Conservation (phyloP, 2,797 vertebrate genomes). For the Eulemur rubriventer region DNA sequence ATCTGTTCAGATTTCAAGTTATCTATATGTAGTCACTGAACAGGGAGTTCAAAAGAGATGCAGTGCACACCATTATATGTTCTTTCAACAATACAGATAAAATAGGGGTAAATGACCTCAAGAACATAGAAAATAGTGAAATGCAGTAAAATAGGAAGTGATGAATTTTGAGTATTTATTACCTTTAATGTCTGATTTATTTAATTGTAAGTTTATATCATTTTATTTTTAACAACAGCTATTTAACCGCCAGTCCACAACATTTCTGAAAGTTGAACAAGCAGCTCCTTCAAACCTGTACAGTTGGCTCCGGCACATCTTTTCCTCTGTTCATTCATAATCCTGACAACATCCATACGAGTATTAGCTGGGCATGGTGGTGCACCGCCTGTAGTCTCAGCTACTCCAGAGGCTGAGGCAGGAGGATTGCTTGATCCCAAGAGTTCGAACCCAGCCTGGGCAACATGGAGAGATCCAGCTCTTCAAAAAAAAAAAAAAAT, state of each 20-base stretch:
- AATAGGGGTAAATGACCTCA: background rate
- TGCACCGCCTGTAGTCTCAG: background rate
- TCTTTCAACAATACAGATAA: background rate
- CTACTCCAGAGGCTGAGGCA: background rate
- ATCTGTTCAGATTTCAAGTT: conserved; percentile 44
- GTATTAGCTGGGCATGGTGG: background rate
- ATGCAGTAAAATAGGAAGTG: conserved; percentile 7
- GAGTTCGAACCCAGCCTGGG: background rate
- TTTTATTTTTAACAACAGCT: conserved; percentile 36
- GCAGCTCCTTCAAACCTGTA: background rate
- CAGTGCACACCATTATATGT: background rate
- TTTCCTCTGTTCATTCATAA: conserved; percentile 19
- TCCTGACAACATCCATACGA: background rate
- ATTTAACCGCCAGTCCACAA: conserved; percentile 2
- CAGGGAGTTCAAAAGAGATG: background rate
- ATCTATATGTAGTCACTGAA: conserved; percentile 15
- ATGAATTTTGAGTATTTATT: conserved; percentile 6
- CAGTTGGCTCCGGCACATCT: background rate
- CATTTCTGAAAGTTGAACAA: conserved; percentile 38
- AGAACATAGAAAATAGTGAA: background rate
- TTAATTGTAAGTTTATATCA: conserved; percentile 12
- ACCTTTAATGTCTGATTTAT: conserved; percentile 23
- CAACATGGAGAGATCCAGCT: background rate
- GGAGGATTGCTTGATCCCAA: background rate
- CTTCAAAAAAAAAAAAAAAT: background rate